Evolutionary conservation across 2,113 vertebrate species (phyloP).

Genomic region (Rhinichthys klamathensis): DNA sequence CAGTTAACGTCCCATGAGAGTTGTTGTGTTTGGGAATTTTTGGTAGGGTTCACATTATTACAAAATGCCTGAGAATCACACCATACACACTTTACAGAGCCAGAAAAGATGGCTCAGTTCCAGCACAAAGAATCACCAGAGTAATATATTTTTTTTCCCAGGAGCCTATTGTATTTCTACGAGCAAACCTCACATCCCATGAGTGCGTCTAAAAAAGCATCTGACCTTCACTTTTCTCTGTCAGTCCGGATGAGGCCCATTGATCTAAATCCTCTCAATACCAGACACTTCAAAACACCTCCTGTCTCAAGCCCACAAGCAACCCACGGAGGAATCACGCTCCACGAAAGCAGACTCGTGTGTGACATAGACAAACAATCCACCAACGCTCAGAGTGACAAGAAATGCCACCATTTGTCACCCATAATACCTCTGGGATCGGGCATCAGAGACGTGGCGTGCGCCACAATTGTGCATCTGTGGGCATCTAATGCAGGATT

Average conservation of each 20-base stretch:
- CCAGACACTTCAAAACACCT: conserved; percentile 16
- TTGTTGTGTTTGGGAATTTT: not conserved
- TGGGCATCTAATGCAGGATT: conserved; percentile 44
- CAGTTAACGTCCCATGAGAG: not conserved
- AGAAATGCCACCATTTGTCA: conserved; percentile 66
- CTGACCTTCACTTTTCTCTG: conserved; percentile 16
- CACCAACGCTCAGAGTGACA: conserved; percentile 60
- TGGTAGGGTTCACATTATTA: not conserved
- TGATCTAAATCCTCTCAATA: conserved; percentile 24
- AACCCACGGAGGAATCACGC: conserved; percentile 24
- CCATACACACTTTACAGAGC: not conserved
- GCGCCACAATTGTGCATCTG: conserved; percentile 50
- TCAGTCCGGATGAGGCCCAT: not conserved
- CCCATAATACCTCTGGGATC: conserved; percentile 60
- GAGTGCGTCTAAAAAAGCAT: conserved; percentile 10
- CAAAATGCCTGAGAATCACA: not conserved
- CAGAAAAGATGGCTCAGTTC: not conserved
- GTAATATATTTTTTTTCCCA: not conserved
- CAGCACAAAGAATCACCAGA: not conserved
- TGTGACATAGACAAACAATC: conserved; percentile 67
- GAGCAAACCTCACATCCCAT: not conserved
- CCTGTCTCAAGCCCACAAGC: conserved; percentile 34
- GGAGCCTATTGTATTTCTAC: conserved; percentile 24
- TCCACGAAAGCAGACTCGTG: conserved; percentile 38
- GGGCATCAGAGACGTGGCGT: conserved; percentile 60